Evolutionary conservation across 2,888 invertebrate genomes (phyloP).

Genomic region (Crioceris asparagi): DNA sequence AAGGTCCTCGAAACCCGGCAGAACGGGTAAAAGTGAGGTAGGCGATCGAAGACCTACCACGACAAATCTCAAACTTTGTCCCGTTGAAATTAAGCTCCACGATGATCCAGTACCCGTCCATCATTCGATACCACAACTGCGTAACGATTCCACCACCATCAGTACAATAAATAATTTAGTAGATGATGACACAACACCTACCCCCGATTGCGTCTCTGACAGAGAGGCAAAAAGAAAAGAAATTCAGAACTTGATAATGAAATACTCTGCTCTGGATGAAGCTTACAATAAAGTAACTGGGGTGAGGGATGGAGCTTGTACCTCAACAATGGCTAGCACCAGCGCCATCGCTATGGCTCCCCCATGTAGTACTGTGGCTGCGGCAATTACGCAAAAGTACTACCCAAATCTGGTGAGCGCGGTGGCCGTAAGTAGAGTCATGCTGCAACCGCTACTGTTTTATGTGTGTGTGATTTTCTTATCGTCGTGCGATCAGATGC

Average conservation of each 20-base stretch:
- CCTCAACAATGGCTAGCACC: conserved; percentile 7
- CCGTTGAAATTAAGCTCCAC: conserved; percentile 41
- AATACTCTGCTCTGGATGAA: conserved; percentile 71
- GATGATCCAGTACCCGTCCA: conserved; percentile 34
- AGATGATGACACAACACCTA: conserved; percentile 39
- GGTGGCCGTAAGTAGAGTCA: conserved; percentile 35
- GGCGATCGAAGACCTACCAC: conserved; percentile 39
- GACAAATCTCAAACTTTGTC: conserved; percentile 43
- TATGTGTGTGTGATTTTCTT: no score
- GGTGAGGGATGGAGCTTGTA: not conserved
- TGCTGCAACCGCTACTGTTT: no score
- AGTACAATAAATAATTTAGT: conserved; percentile 12
- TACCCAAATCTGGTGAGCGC: conserved; percentile 25
- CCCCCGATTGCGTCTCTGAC: conserved; percentile 50
- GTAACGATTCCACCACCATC: conserved; percentile 4
- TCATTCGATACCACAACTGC: conserved; percentile 34
- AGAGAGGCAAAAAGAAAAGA: conserved; percentile 74
- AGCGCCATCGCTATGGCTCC: conserved; percentile 16
- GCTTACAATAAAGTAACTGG: conserved; percentile 46
- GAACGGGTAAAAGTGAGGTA: conserved; percentile 55
- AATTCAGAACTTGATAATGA: conserved; percentile 70
- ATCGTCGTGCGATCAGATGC: no score
- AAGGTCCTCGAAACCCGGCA: conserved; percentile 42
- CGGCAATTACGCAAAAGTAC: conserved; percentile 34
- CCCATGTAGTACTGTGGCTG: conserved; percentile 33